Conservation (phyloP, 2,888 invertebrate species). For the Junonia oenone region DNA sequence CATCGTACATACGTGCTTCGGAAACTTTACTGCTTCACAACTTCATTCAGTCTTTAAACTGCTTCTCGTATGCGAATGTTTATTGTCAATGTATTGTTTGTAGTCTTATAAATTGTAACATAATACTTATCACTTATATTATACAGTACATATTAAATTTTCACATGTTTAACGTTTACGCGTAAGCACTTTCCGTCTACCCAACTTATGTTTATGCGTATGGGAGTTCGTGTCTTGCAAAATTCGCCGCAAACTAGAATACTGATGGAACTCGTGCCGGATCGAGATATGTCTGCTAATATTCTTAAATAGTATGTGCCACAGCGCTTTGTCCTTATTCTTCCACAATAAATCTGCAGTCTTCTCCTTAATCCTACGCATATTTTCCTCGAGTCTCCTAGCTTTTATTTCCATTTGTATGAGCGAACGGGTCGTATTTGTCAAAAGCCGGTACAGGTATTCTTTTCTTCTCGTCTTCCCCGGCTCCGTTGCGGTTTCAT, state of each 20-base stretch:
- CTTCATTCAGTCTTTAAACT: conserved; percentile 17
- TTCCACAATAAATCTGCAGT: conserved; percentile 79
- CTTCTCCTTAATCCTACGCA: conserved; percentile 78
- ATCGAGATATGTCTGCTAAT: conserved; percentile 75
- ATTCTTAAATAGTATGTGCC: conserved; percentile 77
- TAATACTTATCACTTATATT: conserved; percentile 2
- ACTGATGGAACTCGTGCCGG: conserved; percentile 73
- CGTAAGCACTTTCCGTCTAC: conserved; percentile 52
- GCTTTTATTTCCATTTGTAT: conserved; percentile 81
- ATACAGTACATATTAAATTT: not conserved
- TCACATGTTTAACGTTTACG: conserved; percentile 26
- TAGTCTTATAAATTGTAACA: conserved; percentile 1
- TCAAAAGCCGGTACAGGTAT: conserved; percentile 76
- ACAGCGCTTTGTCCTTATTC: conserved; percentile 75
- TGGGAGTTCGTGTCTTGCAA: conserved; percentile 60
- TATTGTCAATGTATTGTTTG: conserved; percentile 13
- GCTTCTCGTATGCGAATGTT: conserved; percentile 8
- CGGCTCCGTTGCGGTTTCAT: conserved; percentile 56
- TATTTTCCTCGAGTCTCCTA: conserved; percentile 77
- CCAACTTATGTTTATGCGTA: conserved; percentile 44
- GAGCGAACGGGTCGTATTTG: conserved; percentile 77
- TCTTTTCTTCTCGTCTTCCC: conserved; percentile 69
- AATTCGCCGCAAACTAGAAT: conserved; percentile 66
- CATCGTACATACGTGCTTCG: conserved; percentile 58
- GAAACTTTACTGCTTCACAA: conserved; percentile 29